phyloP scores from a whole-genome alignment of 1,140 invertebrate genomes.

The Melitaea cinxia region DNA sequence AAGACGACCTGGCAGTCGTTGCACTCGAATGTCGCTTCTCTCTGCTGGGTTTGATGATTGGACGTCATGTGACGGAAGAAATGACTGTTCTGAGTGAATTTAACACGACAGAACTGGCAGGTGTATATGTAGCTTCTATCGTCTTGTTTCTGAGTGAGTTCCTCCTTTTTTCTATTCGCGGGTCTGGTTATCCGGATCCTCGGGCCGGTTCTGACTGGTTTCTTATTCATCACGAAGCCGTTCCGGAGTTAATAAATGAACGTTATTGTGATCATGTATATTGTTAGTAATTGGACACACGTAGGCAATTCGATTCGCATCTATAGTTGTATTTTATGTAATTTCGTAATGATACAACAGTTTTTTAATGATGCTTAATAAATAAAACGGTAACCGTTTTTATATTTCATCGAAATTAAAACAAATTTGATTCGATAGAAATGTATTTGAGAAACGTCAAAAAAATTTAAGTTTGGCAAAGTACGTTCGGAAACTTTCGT shows the following conservation, averaged over 20 bases:
- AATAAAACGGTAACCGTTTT: not conserved
- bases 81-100: constrained; percentile 72
- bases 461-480: constrained; percentile 37
- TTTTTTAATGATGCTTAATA: not conserved
- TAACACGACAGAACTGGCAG: constrained; percentile 71
- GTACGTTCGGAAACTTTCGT: constrained; percentile 34
- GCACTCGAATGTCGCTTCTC: constrained; percentile 65
- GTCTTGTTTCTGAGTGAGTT: constrained; percentile 45
- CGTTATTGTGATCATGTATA: constrained; percentile 16
- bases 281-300: constrained; percentile 25
- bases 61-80: constrained; percentile 74
- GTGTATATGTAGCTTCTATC: constrained; percentile 63
- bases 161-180: constrained; percentile 50
- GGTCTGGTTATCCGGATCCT: constrained; percentile 65
- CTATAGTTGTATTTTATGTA: not conserved
- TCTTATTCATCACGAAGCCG: constrained; percentile 68
- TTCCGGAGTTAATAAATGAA: constrained; percentile 17
- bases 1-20: constrained; percentile 73
- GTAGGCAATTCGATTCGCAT: constrained; percentile 28
- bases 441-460: constrained; percentile 35
- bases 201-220: constrained; percentile 66
- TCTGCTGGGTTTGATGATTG: constrained; percentile 64
- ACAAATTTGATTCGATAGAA: constrained; percentile 3
- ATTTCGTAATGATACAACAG: not conserved
- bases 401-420: constrained; percentile 9